These are phyloP conservation scores for Lucilia sericata DNA, from an alignment of 1,140 invertebrate species.

Conservation along the genomic window DNA sequence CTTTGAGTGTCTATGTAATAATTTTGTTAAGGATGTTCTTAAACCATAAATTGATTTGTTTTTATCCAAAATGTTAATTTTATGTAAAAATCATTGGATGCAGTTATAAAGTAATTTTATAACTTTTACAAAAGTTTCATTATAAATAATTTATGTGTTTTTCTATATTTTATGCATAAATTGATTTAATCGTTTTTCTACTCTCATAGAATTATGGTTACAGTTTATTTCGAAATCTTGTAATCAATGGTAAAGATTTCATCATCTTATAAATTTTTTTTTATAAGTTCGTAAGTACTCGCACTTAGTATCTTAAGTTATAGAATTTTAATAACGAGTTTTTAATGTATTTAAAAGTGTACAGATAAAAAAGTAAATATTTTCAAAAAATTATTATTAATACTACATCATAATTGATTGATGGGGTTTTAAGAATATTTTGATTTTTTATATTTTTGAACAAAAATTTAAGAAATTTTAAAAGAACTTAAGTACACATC, in stretches of 20 bases:
- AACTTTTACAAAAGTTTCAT: background rate
- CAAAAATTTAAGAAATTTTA: too few species aligned
- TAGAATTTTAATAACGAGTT: background rate
- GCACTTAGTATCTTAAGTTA: background rate
- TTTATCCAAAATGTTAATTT: background rate
- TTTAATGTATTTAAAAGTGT: background rate
- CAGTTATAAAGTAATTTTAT: background rate
- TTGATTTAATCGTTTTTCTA: background rate
- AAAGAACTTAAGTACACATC: too few species aligned
- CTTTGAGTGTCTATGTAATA: too few species aligned
- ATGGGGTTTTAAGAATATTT: background rate
- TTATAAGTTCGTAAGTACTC: too few species aligned
- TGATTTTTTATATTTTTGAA: background rate
- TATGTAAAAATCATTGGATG: background rate
- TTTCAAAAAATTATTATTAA: background rate
- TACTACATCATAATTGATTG: slow-evolving; percentile 11
- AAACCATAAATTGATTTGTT: too few species aligned
- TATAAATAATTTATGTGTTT: background rate
- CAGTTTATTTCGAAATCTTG: background rate
- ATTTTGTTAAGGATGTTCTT: too few species aligned
- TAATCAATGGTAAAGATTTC: background rate
- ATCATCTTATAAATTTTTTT: background rate
- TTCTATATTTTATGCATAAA: slow-evolving; percentile 12
- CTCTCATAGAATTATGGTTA: background rate
- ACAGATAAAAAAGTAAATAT: background rate